Evolutionary conservation across 1,140 invertebrate genomes (phyloP).

Genomic region (Zaprionus nigranus): DNA sequence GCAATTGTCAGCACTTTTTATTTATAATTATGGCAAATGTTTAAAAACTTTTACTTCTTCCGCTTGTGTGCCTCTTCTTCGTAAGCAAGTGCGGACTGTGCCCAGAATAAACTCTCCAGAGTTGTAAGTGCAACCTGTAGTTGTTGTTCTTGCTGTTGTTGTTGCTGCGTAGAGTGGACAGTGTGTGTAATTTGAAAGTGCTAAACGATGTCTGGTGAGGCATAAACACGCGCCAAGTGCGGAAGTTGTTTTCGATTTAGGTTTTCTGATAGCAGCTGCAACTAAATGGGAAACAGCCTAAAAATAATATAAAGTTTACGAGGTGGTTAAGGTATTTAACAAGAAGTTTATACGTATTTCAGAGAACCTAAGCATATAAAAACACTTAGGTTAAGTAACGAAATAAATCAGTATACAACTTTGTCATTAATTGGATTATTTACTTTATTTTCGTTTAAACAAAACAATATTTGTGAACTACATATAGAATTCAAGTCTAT

Average conservation of each 20-base stretch:
- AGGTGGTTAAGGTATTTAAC: background rate
- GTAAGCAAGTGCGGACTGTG: constrained; percentile 16
- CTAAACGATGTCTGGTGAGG: constrained; percentile 42
- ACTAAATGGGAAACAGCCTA: background rate
- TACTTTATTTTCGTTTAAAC: background rate
- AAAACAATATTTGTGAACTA: background rate
- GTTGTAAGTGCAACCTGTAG: constrained; percentile 36
- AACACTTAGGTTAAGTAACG: too few relatives aligned
- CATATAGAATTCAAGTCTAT: background rate
- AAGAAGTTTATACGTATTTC: background rate
- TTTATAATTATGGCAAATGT: constrained; percentile 59
- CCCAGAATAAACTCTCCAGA: constrained; percentile 53
- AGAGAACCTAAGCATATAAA: background rate
- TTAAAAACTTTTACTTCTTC: constrained; percentile 69
- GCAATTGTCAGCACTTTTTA: constrained; percentile 33
- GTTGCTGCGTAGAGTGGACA: constrained; percentile 3
- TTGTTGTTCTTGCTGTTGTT: constrained; percentile 26
- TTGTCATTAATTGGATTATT: background rate
- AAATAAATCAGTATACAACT: background rate
- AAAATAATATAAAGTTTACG: background rate
- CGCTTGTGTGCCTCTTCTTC: constrained; percentile 38
- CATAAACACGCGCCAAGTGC: constrained; percentile 42
- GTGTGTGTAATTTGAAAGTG: constrained; percentile 54
- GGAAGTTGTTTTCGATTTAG: constrained; percentile 62
- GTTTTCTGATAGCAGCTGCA: constrained; percentile 46